phyloP scores from a whole-genome alignment of 2,888 invertebrate genomes.

The Ichneumoninae sp. region DNA sequence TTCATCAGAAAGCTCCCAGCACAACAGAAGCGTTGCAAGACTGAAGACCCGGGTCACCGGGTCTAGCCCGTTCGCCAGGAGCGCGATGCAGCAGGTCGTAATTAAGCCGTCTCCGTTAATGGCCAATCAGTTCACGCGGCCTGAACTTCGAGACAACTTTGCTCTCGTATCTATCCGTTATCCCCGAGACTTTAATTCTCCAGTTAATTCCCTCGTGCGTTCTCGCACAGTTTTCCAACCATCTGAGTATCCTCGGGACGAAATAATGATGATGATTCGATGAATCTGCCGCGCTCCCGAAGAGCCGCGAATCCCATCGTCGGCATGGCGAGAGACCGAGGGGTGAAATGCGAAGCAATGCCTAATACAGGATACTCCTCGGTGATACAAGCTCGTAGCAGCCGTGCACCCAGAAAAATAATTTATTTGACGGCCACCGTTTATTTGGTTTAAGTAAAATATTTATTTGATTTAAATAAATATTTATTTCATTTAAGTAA shows the following conservation, averaged over 20 bases:
- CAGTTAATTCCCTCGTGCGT: background rate
- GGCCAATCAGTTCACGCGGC: conserved; percentile 48
- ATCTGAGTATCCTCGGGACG: background rate
- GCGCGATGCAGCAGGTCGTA: conserved; percentile 19
- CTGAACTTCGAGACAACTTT: conserved; percentile 37
- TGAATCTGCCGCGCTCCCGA: background rate
- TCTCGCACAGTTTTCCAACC: background rate
- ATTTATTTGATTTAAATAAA: too few relatives aligned
- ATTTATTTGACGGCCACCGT: too few relatives aligned
- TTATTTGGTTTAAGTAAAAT: too few relatives aligned
- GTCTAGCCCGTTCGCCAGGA: conserved; percentile 19
- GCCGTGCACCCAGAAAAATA: too few relatives aligned
- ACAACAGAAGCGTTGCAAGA: conserved; percentile 12
- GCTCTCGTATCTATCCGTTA: conserved; percentile 20
- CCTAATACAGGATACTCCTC: conserved; percentile 26
- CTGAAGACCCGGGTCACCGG: conserved; percentile 39
- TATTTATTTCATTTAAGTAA: too few relatives aligned
- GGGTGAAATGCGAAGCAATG: conserved; percentile 4
- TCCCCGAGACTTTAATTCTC: background rate
- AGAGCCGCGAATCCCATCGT: background rate
- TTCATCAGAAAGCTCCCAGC: background rate
- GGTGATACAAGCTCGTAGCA: conserved; percentile 23
- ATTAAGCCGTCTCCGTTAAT: conserved; percentile 61
- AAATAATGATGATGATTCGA: background rate
- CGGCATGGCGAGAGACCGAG: background rate